Evolutionary conservation across 2,888 invertebrate genomes (phyloP).

Genomic region (Diaperis boleti): DNA sequence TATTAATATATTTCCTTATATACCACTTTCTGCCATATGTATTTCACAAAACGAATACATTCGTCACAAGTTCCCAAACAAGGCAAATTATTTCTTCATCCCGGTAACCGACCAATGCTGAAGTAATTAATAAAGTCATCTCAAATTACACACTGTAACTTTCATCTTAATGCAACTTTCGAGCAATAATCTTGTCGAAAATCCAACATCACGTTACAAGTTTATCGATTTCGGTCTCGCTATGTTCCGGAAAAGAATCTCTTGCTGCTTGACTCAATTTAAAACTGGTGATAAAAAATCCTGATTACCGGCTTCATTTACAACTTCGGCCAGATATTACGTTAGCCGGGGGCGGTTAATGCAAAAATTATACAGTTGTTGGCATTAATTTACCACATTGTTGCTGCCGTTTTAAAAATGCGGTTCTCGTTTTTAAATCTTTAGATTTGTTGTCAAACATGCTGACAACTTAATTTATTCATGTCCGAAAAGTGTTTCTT

Average conservation of each 20-base stretch:
- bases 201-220: conserved; percentile 19
- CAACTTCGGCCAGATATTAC: conserved; percentile 33
- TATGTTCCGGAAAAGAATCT: conserved; percentile 22
- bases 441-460: not conserved
- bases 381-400: conserved; percentile 28
- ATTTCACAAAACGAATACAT: too few species aligned
- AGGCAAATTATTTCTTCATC: not conserved
- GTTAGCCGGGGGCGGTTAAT: conserved; percentile 35
- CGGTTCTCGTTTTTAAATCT: conserved; percentile 15
- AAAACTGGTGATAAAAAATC: conserved; percentile 34
- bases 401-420: conserved; percentile 28
- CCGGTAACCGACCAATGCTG: conserved; percentile 5
- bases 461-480: conserved; percentile 8
- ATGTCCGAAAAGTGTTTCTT: not conserved
- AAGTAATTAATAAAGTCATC: conserved; percentile 31
- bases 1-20: too few species aligned
- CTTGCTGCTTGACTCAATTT: conserved; percentile 20
- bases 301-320: conserved; percentile 35
- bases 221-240: conserved; percentile 30
- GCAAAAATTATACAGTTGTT: conserved; percentile 32
- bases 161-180: conserved; percentile 34
- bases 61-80: too few species aligned
- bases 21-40: too few species aligned
- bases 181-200: conserved; percentile 29
- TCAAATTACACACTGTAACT: conserved; percentile 20